Conservation (phyloP, 2,888 invertebrate genomes). For the Ennomos erosarius region DNA sequence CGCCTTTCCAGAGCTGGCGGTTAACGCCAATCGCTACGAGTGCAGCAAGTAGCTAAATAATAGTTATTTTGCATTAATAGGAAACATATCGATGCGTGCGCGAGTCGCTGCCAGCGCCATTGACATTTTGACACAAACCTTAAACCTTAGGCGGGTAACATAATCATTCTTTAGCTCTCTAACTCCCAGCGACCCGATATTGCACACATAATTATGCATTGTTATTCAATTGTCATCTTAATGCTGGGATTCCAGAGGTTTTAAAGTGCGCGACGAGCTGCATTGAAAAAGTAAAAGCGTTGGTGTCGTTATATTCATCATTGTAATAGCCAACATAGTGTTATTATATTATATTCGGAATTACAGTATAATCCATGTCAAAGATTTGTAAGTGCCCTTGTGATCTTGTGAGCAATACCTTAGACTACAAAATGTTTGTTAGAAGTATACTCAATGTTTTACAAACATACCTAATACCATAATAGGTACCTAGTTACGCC, state of each 20-base stretch:
- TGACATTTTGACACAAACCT: slow-evolving; percentile 69
- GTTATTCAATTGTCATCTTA: no score
- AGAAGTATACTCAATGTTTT: slow-evolving; percentile 4
- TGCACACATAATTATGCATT: no score
- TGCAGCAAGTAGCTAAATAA: slow-evolving; percentile 66
- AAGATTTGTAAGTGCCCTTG: no score
- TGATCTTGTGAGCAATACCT: no score
- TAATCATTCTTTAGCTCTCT: slow-evolving; percentile 44
- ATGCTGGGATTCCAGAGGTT: no score
- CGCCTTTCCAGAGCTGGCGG: slow-evolving; percentile 74
- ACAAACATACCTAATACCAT: slow-evolving; percentile 2
- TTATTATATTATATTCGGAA: no score
- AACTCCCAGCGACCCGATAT: no score
- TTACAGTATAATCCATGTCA: no score
- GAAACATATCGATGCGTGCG: slow-evolving; percentile 75
- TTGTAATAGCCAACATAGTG: no score
- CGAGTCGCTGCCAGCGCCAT: slow-evolving; percentile 63
- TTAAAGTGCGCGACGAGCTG: slow-evolving; percentile 42
- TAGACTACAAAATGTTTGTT: no score
- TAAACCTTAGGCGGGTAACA: slow-evolving; percentile 44
- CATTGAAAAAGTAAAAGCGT: slow-evolving; percentile 34
- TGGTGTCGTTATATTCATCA: no score
- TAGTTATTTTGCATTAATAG: slow-evolving; percentile 82
- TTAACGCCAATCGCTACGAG: slow-evolving; percentile 68
- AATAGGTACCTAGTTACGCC: not conserved